These are phyloP conservation scores for Miltochrista miniata DNA, from an alignment of 2,888 invertebrate genomes.

Conservation along the genomic window DNA sequence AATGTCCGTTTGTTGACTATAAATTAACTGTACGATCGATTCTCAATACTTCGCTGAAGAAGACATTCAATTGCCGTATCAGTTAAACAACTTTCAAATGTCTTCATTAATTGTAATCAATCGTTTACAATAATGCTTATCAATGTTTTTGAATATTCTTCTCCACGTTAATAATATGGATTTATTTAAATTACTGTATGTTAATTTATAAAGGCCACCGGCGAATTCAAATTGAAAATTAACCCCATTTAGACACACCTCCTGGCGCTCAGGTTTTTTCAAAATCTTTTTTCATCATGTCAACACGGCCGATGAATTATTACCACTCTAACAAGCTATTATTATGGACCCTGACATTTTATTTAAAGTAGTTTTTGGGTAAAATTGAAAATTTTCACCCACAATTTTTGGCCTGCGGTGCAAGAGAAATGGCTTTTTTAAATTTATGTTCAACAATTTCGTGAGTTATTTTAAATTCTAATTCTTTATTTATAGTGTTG, in stretches of 20 bases:
- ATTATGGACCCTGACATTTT: constrained; percentile 78
- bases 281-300: constrained; percentile 64
- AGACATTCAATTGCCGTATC: constrained; percentile 34
- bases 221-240: constrained; percentile 79
- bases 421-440: constrained; percentile 62
- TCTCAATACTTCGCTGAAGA: constrained; percentile 44
- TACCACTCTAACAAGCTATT: constrained; percentile 75
- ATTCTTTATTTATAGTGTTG: constrained; percentile 45
- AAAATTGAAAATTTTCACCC: constrained; percentile 72
- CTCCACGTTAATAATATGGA: constrained; percentile 55
- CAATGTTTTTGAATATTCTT: constrained; percentile 65
- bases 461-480: constrained; percentile 57
- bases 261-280: constrained; percentile 65
- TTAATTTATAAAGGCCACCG: constrained; percentile 76
- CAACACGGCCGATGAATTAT: constrained; percentile 79
- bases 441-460: constrained; percentile 66
- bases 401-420: constrained; percentile 71
- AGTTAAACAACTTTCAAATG: constrained; percentile 54
- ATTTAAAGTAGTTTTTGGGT: constrained; percentile 65
- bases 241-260: constrained; percentile 76
- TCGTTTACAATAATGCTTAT: constrained; percentile 61
- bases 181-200: constrained; percentile 61
- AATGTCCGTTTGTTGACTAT: constrained; percentile 26
- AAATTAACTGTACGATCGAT: constrained; percentile 45
- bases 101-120: constrained; percentile 60